Evolutionary conservation across 2,888 invertebrate genomes (phyloP).

Genomic region (Lottia gigantea): DNA sequence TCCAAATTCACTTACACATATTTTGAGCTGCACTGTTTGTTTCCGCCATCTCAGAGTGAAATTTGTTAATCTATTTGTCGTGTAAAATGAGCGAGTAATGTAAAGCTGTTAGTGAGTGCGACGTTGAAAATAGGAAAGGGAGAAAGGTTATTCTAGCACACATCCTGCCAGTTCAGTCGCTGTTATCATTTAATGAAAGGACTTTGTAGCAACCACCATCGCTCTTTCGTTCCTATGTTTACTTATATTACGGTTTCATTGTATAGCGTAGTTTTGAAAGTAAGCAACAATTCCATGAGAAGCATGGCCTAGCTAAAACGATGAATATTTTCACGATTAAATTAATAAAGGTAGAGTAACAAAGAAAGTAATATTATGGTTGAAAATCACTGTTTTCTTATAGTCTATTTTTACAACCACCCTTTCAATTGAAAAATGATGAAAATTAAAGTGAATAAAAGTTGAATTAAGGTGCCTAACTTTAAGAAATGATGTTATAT

Average conservation of each 20-base stretch:
- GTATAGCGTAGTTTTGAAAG: constrained; percentile 24
- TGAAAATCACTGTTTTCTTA: too few relatives aligned
- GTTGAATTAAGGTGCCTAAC: too few relatives aligned
- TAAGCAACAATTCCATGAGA: constrained; percentile 20
- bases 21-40: background rate
- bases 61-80: constrained; percentile 9
- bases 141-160: constrained; percentile 8
- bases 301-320: background rate
- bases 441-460: too few relatives aligned
- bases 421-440: too few relatives aligned
- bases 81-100: constrained; percentile 11
- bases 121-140: background rate
- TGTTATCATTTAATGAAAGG: constrained; percentile 7
- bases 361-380: too few relatives aligned
- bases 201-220: constrained; percentile 4
- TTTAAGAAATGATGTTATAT: background rate
- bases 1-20: too few relatives aligned
- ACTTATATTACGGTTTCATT: constrained; percentile 29
- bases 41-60: background rate
- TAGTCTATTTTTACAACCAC: too few relatives aligned
- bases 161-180: background rate
- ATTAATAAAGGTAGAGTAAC: too few relatives aligned
- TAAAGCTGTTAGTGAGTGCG: background rate
- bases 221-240: constrained; percentile 20
- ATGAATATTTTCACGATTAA: background rate